Evolutionary conservation across 1,140 invertebrate genomes (phyloP).

Genomic region (Zaprionus nigranus): DNA sequence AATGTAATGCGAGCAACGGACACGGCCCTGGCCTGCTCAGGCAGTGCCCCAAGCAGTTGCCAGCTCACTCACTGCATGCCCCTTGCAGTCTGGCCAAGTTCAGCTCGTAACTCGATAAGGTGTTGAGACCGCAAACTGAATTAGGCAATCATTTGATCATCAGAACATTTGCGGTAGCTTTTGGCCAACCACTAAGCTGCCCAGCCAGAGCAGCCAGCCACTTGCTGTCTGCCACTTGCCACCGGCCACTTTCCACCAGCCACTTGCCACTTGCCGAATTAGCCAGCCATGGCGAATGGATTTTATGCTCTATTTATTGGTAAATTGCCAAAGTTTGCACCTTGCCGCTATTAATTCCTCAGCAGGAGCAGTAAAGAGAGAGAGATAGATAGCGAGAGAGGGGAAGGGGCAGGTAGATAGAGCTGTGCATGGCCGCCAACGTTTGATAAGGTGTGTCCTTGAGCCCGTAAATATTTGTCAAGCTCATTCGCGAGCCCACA

Average conservation of each 20-base stretch:
- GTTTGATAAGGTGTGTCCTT: slow-evolving; percentile 51
- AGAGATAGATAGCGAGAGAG: not conserved
- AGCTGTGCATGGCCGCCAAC: slow-evolving; percentile 11
- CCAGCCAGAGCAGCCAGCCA: slow-evolving; percentile 2
- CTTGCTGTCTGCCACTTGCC: not conserved
- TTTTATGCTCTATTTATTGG: slow-evolving; percentile 48
- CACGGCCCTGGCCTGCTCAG: slow-evolving; percentile 39
- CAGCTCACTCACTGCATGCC: not conserved
- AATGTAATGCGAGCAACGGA: slow-evolving; percentile 8
- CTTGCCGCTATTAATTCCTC: slow-evolving; percentile 38
- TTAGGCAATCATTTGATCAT: slow-evolving; percentile 16
- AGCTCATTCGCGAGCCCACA: slow-evolving; percentile 41
- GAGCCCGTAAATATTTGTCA: slow-evolving; percentile 60
- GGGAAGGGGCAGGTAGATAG: not conserved
- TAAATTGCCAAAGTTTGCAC: slow-evolving; percentile 53
- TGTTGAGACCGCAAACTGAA: slow-evolving; percentile 28
- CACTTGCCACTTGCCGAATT: slow-evolving; percentile 24
- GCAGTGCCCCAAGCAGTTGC: not conserved
- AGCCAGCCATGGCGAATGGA: slow-evolving; percentile 39
- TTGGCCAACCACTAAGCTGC: slow-evolving; percentile 32
- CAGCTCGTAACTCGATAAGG: not conserved
- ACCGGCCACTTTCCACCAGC: not conserved
- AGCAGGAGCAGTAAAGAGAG: slow-evolving; percentile 8
- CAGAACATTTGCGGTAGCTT: slow-evolving; percentile 13
- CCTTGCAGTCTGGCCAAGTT: not conserved